phyloP scores from a whole-genome alignment of 2,113 vertebrate species.

The Trogon surrucura region DNA sequence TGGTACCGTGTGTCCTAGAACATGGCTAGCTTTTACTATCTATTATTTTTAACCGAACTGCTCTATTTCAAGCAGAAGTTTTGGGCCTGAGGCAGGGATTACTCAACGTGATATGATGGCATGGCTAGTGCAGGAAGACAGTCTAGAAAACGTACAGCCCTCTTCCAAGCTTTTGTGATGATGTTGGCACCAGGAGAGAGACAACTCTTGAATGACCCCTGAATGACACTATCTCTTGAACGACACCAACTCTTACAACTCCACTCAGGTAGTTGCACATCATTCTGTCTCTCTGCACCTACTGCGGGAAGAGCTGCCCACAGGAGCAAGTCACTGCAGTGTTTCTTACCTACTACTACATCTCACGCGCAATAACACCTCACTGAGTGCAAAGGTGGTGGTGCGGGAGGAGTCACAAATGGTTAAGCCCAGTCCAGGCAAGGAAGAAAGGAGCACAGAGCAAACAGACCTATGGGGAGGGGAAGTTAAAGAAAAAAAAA shows the following conservation, averaged over 20 bases:
- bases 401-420: background rate
- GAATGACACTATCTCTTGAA: too few relatives aligned
- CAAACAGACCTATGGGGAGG: background rate
- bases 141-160: background rate
- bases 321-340: background rate
- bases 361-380: background rate
- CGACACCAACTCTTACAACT: background rate
- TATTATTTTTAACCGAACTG: background rate
- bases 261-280: background rate
- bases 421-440: background rate
- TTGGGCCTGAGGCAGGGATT: background rate
- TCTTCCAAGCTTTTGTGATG: background rate
- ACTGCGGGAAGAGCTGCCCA: background rate
- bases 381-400: background rate
- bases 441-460: background rate
- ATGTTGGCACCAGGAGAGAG: background rate
- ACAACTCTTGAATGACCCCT: background rate
- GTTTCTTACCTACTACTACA: background rate
- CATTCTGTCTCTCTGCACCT: background rate
- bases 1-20: background rate
- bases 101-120: background rate
- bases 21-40: background rate
- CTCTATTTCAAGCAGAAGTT: background rate
- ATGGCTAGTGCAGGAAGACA: background rate
- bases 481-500: too few relatives aligned